A percentile compares a stretch with the other conserved stretches of the same genome.
These are phyloP conservation scores for Zoanthus solanderi DNA, from an alignment of 92 coral and sea anemone genomes.

Conservation along the genomic window DNA sequence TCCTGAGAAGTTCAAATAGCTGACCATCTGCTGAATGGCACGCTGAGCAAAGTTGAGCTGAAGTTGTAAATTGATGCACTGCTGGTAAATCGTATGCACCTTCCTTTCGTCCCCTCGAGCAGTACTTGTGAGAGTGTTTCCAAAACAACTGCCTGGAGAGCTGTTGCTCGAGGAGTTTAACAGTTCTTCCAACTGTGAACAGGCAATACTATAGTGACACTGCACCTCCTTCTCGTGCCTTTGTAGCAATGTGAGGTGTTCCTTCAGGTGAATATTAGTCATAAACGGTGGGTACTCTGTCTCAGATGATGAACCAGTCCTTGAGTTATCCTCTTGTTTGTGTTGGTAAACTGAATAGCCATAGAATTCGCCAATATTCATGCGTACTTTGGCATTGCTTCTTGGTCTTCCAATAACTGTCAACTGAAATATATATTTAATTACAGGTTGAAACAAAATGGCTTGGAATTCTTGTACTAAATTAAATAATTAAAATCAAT, in stretches of 20 bases:
- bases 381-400: slow-evolving; percentile 80
- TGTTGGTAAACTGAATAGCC: slow-evolving; percentile 80
- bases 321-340: slow-evolving; percentile 18
- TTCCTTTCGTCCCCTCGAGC: slow-evolving; percentile 57
- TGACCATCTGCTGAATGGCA: slow-evolving; percentile 66
- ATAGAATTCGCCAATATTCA: slow-evolving; percentile 94
- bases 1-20: neutral
- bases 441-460: neutral
- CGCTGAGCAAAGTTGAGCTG: slow-evolving; percentile 90
- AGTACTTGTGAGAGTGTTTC: slow-evolving; percentile 38
- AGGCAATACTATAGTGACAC: slow-evolving; percentile 94
- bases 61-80: slow-evolving; percentile 86
- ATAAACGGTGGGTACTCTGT: slow-evolving; percentile 50
- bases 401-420: slow-evolving; percentile 87
- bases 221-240: slow-evolving; percentile 86
- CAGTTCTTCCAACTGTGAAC: slow-evolving; percentile 75
- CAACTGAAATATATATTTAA: slow-evolving; percentile 48
- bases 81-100: slow-evolving; percentile 79
- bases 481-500: too few relatives aligned
- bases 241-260: slow-evolving; percentile 68
- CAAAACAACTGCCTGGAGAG: slow-evolving; percentile 17
- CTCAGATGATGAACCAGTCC: neutral
- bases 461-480: neutral
- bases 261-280: slow-evolving; percentile 44
- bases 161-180: slow-evolving; percentile 66